Evolutionary conservation across 1,140 invertebrate genomes (phyloP).

Genomic region (Apolygus lucorum): DNA sequence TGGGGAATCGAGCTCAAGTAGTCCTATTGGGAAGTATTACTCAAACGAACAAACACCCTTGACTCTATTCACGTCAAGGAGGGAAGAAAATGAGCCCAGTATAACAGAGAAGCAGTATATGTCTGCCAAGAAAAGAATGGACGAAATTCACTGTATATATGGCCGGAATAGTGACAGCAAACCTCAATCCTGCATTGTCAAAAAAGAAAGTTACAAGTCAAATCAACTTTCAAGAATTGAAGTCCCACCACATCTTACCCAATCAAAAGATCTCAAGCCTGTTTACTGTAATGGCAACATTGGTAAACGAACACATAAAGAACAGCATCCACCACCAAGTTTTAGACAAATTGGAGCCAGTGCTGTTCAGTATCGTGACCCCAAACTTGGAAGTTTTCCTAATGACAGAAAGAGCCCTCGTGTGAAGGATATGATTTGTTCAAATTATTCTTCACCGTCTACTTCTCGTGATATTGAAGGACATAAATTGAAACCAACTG

Average conservation of each 20-base stretch:
- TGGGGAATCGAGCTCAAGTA: not conserved
- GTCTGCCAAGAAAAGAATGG: not conserved
- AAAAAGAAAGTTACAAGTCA: not conserved
- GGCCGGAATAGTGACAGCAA: not conserved
- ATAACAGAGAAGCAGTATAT: not conserved
- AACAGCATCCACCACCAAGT: not conserved
- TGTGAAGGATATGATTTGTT: not conserved
- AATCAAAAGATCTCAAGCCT: not conserved
- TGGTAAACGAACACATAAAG: not conserved
- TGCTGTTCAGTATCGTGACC: not conserved
- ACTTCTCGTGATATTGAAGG: not conserved
- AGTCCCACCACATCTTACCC: not conserved
- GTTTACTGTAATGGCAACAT: not conserved
- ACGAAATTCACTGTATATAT: not conserved
- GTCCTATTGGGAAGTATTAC: not conserved
- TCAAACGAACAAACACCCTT: not conserved
- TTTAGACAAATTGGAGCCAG: not conserved
- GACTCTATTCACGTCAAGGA: not conserved
- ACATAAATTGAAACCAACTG: not conserved
- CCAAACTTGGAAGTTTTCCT: not conserved
- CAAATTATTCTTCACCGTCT: not conserved
- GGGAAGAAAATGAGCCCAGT: not conserved
- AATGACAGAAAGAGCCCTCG: not conserved
- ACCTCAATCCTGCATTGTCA: not conserved
- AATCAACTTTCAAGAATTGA: not conserved